phyloP scores from a whole-genome alignment of 2,888 invertebrate species.

The Phyllotreta striolata region DNA sequence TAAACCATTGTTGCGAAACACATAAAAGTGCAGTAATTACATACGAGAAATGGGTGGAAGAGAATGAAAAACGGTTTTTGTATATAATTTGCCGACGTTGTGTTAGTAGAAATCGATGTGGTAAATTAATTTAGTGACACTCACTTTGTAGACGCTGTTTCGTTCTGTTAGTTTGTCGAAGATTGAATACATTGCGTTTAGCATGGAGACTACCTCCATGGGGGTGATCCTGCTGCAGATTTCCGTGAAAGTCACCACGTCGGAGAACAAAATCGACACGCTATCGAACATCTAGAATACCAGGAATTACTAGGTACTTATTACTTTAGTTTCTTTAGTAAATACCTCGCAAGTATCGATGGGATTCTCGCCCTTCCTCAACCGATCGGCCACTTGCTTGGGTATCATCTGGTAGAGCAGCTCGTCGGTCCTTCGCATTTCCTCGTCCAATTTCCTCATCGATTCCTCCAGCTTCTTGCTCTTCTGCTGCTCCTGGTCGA shows the following conservation, averaged over 20 bases:
- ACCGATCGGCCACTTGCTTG: slow-evolving; percentile 93
- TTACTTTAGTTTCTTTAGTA: slow-evolving; percentile 3
- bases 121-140: slow-evolving; percentile 33
- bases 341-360: slow-evolving; percentile 95
- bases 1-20: slow-evolving; percentile 38
- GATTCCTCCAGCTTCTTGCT: slow-evolving; percentile 95
- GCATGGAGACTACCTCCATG: slow-evolving; percentile 97
- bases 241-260: slow-evolving; percentile 97
- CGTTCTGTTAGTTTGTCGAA: slow-evolving; percentile 94
- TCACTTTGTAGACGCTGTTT: slow-evolving; percentile 94
- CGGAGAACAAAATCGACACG: slow-evolving; percentile 96
- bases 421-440: slow-evolving; percentile 95
- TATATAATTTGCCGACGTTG: background rate
- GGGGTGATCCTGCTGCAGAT: slow-evolving; percentile 96
- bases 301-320: background rate
- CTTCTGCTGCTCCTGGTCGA: slow-evolving; percentile 97
- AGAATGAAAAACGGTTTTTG: slow-evolving; percentile 1
- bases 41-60: slow-evolving; percentile 18
- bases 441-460: slow-evolving; percentile 93
- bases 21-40: slow-evolving; percentile 38
- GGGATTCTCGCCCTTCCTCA: slow-evolving; percentile 93
- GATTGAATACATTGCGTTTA: slow-evolving; percentile 97
- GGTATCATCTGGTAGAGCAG: slow-evolving; percentile 99
- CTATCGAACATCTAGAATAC: slow-evolving; percentile 88
- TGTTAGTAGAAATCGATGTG: background rate